Conservation (phyloP, 2,888 invertebrate species). For the Pycnomerus fuliginosus region DNA sequence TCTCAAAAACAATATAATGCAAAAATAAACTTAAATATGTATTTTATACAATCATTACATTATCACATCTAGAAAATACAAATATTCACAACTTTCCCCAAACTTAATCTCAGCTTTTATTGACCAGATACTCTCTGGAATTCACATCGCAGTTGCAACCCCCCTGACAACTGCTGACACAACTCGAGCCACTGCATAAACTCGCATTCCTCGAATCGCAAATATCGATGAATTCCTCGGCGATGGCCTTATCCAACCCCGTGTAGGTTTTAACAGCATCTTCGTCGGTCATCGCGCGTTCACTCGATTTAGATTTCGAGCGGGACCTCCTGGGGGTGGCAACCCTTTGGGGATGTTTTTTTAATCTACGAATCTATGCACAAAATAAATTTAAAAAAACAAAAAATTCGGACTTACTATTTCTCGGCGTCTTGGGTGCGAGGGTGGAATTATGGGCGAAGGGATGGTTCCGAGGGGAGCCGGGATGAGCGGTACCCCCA, state of each 20-base stretch:
- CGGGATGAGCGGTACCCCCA: slow-evolving; percentile 46
- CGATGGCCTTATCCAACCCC: slow-evolving; percentile 62
- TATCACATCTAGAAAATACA: no score
- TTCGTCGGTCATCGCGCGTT: slow-evolving; percentile 51
- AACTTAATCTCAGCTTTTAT: no score
- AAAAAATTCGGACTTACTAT: no score
- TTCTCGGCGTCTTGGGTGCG: slow-evolving; percentile 26
- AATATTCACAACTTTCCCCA: no score
- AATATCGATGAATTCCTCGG: slow-evolving; percentile 65
- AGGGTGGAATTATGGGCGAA: slow-evolving; percentile 43
- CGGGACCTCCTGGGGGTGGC: slow-evolving; percentile 29
- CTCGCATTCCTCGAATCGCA: slow-evolving; percentile 58
- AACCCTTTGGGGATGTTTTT: no score
- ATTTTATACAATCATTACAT: no score
- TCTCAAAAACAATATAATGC: no score
- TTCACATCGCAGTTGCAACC: slow-evolving; percentile 32
- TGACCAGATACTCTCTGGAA: slow-evolving; percentile 38
- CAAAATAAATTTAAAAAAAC: no score
- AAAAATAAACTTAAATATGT: no score
- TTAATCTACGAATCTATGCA: no score
- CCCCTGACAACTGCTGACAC: slow-evolving; percentile 31
- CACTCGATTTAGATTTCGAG: slow-evolving; percentile 34
- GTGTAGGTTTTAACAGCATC: slow-evolving; percentile 63
- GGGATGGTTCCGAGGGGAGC: slow-evolving; percentile 48
- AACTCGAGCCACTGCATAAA: slow-evolving; percentile 41